Base-by-base conservation (phyloP, 2,113 vertebrate genomes). In the Sander lucioperca region DNA sequence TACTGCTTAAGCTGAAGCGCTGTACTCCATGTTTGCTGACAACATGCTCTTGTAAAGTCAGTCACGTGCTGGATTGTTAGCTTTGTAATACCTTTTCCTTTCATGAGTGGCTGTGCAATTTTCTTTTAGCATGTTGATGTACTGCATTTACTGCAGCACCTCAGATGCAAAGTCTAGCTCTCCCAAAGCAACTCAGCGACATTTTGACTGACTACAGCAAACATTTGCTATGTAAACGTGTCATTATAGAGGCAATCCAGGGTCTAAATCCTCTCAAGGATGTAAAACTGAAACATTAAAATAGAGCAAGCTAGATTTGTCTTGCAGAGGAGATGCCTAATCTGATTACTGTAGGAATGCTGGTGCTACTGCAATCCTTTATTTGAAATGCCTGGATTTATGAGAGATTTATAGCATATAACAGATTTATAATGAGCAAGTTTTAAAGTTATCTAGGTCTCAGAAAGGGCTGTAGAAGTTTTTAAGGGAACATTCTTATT, bases 311-410 rank as follows among this genome's bases (percentile, higher is more conserved):
- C 74, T 36, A 69, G 74, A 77, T 81, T 56, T 82, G 77, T 82
- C 82, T 79, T 80, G 59, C 74, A 77, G 50, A 77, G 54, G 75
- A 83, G 59, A 82, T 83, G 53, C 66, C 54, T 84, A 86, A 91
- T 88, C 86, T 84, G 70, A 75, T 90, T 87, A 43, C 39, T 43
- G 39, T 43, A 84, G 48, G 43, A 88, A 90, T 54, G 51, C 85
- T 78, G 86, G 67, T 66, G 75, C 78, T 66, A 18, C 69, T 82
- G 65, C 67, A 87, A 74, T 74, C 85, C 72, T 84, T 89, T 86
- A 73, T 89, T 89, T 83, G 69, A 83, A 74, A 76, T 73, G 65
- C 39, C 59, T 74, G 73, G 83, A 85, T 86, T 88, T 79, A 76
- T n/a, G 12, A 50, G 66, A 79, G 82, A 74, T 68, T 63, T 79